Evolutionary conservation across 23 tunicate species (phyloP).

Genomic region (Halocynthia aurantium): DNA sequence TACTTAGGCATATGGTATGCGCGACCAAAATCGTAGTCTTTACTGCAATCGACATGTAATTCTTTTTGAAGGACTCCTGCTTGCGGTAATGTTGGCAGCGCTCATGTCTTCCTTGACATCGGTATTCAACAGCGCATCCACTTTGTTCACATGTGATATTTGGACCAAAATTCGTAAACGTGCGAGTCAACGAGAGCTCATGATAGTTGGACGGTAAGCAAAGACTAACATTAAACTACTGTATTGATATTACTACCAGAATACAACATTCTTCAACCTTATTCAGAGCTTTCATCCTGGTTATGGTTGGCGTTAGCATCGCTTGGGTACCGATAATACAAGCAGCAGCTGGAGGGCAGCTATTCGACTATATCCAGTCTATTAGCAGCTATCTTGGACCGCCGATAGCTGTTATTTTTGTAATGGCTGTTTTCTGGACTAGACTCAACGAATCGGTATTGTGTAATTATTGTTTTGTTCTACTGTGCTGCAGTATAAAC

Average conservation of each 20-base stretch:
- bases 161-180: slow-evolving; percentile 62
- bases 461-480: neutral
- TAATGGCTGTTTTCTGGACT: slow-evolving; percentile 91
- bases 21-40: neutral
- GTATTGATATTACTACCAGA: neutral
- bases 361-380: slow-evolving; percentile 96
- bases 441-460: slow-evolving; percentile 85
- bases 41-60: no score
- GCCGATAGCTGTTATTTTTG: slow-evolving; percentile 84
- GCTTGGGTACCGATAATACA: slow-evolving; percentile 96
- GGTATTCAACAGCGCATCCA: slow-evolving; percentile 91
- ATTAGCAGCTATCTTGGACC: slow-evolving; percentile 90
- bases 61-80: slow-evolving; percentile 32
- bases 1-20: neutral
- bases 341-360: slow-evolving; percentile 74
- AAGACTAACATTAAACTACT: neutral
- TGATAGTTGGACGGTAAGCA: slow-evolving; percentile 77
- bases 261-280: neutral
- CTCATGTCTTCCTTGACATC: slow-evolving; percentile 95
- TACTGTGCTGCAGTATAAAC: neutral
- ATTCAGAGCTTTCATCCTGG: slow-evolving; percentile 71
- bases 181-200: slow-evolving; percentile 65
- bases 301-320: slow-evolving; percentile 92
- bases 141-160: slow-evolving; percentile 84
- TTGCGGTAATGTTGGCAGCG: slow-evolving; percentile 90